Percentiles rank a stretch among this genome's conserved stretches.
These are phyloP conservation scores for Nebria ingens DNA, from an alignment of 1,140 invertebrate genomes.

Conservation along the genomic window DNA sequence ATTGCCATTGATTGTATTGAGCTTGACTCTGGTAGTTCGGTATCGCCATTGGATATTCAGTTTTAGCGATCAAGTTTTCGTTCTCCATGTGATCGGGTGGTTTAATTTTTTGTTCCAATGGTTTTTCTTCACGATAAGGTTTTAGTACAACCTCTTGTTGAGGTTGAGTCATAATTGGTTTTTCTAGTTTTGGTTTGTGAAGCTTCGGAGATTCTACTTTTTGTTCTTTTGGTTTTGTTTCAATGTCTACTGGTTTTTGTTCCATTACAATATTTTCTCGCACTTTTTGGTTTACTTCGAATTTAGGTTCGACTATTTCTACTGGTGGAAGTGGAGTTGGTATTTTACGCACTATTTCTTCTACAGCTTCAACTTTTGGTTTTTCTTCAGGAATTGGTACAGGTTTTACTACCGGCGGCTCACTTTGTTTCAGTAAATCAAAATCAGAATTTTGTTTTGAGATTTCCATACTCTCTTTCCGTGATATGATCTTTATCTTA, in stretches of 20 bases:
- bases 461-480: constrained; percentile 31
- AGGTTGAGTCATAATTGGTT: constrained; percentile 11
- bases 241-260: constrained; percentile 21
- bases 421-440: constrained; percentile 17
- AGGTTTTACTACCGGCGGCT: constrained; percentile 9
- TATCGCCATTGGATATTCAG: constrained; percentile 45
- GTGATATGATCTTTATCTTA: constrained; percentile 32
- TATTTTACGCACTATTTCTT: constrained; percentile 32
- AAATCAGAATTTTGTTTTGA: constrained; percentile 38
- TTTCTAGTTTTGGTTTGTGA: constrained; percentile 20
- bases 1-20: constrained; percentile 50
- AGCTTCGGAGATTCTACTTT: constrained; percentile 16
- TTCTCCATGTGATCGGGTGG: constrained; percentile 29
- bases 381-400: constrained; percentile 17
- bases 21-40: constrained; percentile 33
- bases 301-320: neutral
- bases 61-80: constrained; percentile 38
- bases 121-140: constrained; percentile 24
- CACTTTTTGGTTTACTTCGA: constrained; percentile 33
- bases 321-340: neutral
- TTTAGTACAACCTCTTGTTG: constrained; percentile 10
- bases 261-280: constrained; percentile 31
- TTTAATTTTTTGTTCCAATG: constrained; percentile 21
- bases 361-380: constrained; percentile 18
- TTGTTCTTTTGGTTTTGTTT: constrained; percentile 10